Conservation (phyloP, 2,797 vertebrate species). For the Mus minutoides region DNA sequence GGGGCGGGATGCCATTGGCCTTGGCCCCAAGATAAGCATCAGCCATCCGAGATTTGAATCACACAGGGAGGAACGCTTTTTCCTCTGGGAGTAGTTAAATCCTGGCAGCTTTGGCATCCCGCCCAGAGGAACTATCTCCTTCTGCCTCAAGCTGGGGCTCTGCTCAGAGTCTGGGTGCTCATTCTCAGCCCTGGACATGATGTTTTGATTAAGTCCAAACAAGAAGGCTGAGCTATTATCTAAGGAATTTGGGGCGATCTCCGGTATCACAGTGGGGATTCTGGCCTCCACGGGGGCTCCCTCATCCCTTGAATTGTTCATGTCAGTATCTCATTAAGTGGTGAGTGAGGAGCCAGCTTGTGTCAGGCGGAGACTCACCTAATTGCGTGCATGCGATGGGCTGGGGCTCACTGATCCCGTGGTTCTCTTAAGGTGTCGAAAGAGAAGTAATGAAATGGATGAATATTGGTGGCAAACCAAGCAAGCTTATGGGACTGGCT, state of each 20-base stretch:
- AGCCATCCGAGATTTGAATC: constrained; percentile 57
- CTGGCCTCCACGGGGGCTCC: constrained; percentile 39
- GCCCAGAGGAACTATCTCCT: constrained; percentile 69
- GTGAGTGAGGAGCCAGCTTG: background rate
- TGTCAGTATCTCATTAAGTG: constrained; percentile 52
- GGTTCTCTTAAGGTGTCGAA: background rate
- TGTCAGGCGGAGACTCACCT: constrained; percentile 25
- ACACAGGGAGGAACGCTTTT: background rate
- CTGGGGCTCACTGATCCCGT: background rate
- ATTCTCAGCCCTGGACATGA: constrained; percentile 42
- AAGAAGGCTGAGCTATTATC: constrained; percentile 62
- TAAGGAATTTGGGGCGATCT: constrained; percentile 66
- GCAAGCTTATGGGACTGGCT: background rate
- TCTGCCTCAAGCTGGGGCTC: background rate
- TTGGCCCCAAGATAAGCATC: constrained; percentile 72
- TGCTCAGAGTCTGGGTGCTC: constrained; percentile 33
- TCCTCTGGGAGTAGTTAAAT: constrained; percentile 65
- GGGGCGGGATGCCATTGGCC: constrained; percentile 27
- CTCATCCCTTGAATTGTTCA: constrained; percentile 48
- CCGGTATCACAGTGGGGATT: background rate
- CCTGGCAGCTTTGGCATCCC: constrained; percentile 62
- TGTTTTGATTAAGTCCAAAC: constrained; percentile 77
- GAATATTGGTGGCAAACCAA: background rate
- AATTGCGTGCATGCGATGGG: background rate
- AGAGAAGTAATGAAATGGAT: background rate